phyloP scores from a whole-genome alignment of 2,113 vertebrate species.

The Oryzias woworae region DNA sequence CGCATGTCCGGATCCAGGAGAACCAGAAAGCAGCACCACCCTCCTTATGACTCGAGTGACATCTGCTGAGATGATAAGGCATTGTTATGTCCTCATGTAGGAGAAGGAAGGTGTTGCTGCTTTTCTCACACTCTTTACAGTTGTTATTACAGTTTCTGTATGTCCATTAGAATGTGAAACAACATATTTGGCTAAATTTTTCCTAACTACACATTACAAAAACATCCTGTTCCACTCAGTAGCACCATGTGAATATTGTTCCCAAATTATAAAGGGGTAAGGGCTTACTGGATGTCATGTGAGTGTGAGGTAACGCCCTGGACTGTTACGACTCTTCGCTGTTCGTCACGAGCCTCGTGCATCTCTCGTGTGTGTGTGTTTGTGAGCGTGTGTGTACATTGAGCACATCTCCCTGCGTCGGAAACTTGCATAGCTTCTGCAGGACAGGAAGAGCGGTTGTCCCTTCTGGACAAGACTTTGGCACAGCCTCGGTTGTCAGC shows the following conservation, averaged over 20 bases:
- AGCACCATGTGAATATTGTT: slow-evolving; percentile 77
- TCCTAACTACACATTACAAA: slow-evolving; percentile 40
- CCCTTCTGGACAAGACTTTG: slow-evolving; percentile 61
- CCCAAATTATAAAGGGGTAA: slow-evolving; percentile 69
- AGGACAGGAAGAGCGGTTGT: slow-evolving; percentile 72
- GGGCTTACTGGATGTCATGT: slow-evolving; percentile 42
- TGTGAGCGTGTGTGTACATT: slow-evolving; percentile 31
- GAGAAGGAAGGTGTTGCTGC: slow-evolving; percentile 35
- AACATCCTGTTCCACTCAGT: slow-evolving; percentile 41
- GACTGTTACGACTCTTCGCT: slow-evolving; percentile 35
- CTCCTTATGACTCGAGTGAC: slow-evolving; percentile 9
- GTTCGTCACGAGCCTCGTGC: background rate
- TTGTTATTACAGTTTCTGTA: background rate
- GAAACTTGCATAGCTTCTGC: slow-evolving; percentile 76
- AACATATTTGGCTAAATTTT: slow-evolving; percentile 51
- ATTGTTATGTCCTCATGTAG: slow-evolving; percentile 19
- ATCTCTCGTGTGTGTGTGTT: slow-evolving; percentile 19
- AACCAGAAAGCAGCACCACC: slow-evolving; percentile 38
- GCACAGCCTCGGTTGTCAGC: slow-evolving; percentile 61
- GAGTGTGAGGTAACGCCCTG: slow-evolving; percentile 34
- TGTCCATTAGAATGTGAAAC: slow-evolving; percentile 22
- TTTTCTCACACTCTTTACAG: slow-evolving; percentile 32
- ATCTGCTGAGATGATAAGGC: slow-evolving; percentile 46
- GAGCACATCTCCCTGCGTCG: slow-evolving; percentile 64
- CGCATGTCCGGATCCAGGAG: slow-evolving; percentile 37